These are phyloP conservation scores for Ernsta delagoae DNA, from an alignment of 2,888 invertebrate genomes.

Conservation along the genomic window DNA sequence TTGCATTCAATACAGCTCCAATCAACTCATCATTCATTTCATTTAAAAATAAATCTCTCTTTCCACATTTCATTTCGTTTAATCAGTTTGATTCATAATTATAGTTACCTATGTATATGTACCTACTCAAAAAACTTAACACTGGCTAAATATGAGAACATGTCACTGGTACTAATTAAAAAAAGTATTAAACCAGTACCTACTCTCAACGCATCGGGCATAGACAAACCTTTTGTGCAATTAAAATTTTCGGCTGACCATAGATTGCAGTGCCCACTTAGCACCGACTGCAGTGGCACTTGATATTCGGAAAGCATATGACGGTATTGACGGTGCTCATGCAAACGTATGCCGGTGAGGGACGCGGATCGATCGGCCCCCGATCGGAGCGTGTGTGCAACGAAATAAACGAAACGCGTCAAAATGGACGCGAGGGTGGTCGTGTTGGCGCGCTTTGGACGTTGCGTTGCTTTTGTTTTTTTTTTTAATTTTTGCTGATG, in stretches of 20 bases:
- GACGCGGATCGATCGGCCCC: constrained; percentile 63
- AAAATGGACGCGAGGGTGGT: constrained; percentile 71
- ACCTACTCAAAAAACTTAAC: not conserved
- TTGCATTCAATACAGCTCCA: too few species aligned
- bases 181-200: not conserved
- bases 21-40: too few species aligned
- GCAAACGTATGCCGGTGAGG: constrained; percentile 38
- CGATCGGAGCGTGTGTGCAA: constrained; percentile 67
- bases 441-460: constrained; percentile 47
- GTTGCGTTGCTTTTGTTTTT: not conserved
- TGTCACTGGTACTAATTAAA: too few species aligned
- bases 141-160: not conserved
- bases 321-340: constrained; percentile 20
- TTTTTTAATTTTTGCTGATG: not conserved
- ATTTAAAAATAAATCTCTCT: not conserved
- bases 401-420: constrained; percentile 81
- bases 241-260: constrained; percentile 5
- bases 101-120: too few species aligned
- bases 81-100: too few species aligned
- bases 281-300: constrained; percentile 23
- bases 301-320: constrained; percentile 21
- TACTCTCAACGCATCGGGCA: constrained; percentile 1
- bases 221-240: constrained; percentile 2
- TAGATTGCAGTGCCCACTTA: constrained; percentile 5
- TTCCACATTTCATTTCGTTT: too few species aligned